phyloP scores from a whole-genome alignment of 2,888 invertebrate species.

The Tipula helvola region DNA sequence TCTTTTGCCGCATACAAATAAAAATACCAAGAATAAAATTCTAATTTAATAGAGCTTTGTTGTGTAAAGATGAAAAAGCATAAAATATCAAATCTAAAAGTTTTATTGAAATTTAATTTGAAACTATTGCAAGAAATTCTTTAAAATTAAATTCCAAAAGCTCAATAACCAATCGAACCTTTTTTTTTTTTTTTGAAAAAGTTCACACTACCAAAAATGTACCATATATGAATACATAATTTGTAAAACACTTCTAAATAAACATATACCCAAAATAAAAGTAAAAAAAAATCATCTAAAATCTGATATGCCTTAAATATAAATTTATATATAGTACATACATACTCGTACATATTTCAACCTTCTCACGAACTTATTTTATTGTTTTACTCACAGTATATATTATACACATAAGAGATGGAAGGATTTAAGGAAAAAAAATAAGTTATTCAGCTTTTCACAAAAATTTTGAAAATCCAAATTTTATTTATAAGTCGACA shows the following conservation, averaged over 20 bases:
- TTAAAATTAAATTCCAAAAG: not conserved
- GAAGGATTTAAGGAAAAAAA: not conserved
- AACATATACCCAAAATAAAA: not conserved
- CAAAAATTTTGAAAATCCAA: too few relatives aligned
- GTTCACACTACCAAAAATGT: not conserved
- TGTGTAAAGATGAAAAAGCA: not conserved
- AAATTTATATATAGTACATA: not conserved
- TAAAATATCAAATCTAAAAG: not conserved
- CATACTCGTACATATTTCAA: not conserved
- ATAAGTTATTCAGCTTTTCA: too few relatives aligned
- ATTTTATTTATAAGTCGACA: too few relatives aligned
- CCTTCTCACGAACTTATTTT: not conserved
- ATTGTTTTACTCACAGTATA: not conserved
- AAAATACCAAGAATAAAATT: not conserved
- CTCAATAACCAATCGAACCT: not conserved
- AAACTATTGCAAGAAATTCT: not conserved
- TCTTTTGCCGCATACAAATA: not conserved
- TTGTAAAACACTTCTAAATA: not conserved
- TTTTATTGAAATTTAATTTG: not conserved
- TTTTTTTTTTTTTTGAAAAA: not conserved
- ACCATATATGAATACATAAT: not conserved
- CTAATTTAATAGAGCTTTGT: not conserved
- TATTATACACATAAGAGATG: not conserved
- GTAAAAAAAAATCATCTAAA: not conserved
- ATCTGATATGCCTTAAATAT: not conserved